Base-by-base conservation (phyloP, 2,113 vertebrate species). In the Laticauda laticaudata region DNA sequence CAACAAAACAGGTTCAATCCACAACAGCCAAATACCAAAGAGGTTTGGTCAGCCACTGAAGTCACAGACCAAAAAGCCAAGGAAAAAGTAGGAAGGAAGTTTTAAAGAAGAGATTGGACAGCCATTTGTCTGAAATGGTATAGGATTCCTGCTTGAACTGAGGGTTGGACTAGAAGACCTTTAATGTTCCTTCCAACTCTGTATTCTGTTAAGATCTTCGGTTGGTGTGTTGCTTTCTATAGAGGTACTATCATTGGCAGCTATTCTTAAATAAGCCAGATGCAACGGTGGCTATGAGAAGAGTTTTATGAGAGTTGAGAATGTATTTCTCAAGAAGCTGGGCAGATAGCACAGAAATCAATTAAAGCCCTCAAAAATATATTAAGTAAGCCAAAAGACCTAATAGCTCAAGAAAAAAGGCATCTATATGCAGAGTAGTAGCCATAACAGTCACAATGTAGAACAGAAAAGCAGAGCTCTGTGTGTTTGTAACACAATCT, bases 401-500 rank as follows among this genome's bases (percentile, higher is more conserved):
- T 34, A 69, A 14, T 34, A 69, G 64, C 64, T 34, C 64, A 69
- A 69, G 29, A 34, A 69, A 69, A 69, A 15, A 10, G 12, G 5
- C 64, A n/a, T n/a, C 64, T n/a, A 34, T 69, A 34, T 69, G 14
- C 29, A 69, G 29, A 34, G 29, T 18, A 69, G 15, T 69, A 14
- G n/a, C 29, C 64, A 69, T 69, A 69, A 69, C 64, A 69, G 29
- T 5, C 64, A 69, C 64, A 6, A 34, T 69, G 64, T 34, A 69
- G 29, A 29, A 69, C 64, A 69, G 64, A 69, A 29, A 64, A n/a
- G 11, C 29, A 64, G 61, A n/a, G 4, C 5, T 39, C 54, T 89
- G 69, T 94, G 29, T 48, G 14, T 92, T 69, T 93, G 87, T 93
- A 87, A 81, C 8, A 81, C 34, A 81, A 5, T 39, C 15, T 75